Evolutionary conservation across 2,113 vertebrate genomes (phyloP), one percentile per base, ranked within the genome.

Genomic region (Heptranchias perlo): DNA sequence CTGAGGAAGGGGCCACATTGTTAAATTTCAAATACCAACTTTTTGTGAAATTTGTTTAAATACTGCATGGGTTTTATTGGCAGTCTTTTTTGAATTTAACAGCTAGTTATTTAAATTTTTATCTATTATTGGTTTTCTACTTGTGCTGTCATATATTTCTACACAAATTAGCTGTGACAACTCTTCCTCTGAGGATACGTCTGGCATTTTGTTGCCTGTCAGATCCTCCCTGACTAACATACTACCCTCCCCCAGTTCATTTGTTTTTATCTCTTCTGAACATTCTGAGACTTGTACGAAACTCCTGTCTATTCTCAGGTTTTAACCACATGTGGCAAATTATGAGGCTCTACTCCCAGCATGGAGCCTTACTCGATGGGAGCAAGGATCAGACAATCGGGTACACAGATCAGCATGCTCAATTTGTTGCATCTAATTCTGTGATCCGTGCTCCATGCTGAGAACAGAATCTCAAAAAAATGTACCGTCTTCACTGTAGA

Each of bases 381-480:
- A 35, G 14, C 18, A 82, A n/a, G 39, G 76, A 82, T 82, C 76
- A 82, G 76, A 18, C n/a, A 82, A 39, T 82, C 8, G n/a, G 39
- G 76, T 18, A 16, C n/a, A 82, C 76, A 39, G 39, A 44, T 82
- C n/a, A 44, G 5, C 4, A 82, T 18, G 76, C 76, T 44, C n/a
- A 82, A 82, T 82, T 82, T 82, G 67, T n/a, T 44, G n/a, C 76
- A 82, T 82, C n/a, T 14, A 82, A 82, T 82, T 82, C n/a, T 44
- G 21, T 39, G 14, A 82, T 82, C 16, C n/a, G 14, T 39, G 69
- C n/a, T 44, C 58, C 76, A 82, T 82, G n/a, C 76, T 39, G 44
- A n/a, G n/a, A 82, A 16, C 76, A 18, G n/a, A 82, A 82, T 82
- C n/a, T 44, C 76, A 4, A 39, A 4, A 82, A 39, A n/a, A 39